Evolutionary conservation across 2,888 invertebrate species (phyloP).

Genomic region (Arge pagana): DNA sequence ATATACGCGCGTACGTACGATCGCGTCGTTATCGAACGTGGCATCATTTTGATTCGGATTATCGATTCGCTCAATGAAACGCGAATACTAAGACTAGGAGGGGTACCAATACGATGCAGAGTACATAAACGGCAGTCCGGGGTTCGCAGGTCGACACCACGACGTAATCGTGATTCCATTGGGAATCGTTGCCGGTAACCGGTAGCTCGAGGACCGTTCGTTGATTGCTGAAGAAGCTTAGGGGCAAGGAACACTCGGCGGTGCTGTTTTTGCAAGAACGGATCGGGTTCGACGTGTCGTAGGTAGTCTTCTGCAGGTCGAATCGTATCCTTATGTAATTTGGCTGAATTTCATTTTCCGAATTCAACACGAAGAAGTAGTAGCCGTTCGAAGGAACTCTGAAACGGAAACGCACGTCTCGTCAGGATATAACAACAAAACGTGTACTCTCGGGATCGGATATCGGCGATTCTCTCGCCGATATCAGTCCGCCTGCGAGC

Average conservation of each 20-base stretch:
- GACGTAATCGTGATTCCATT: constrained; percentile 76
- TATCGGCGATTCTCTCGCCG: too few species aligned
- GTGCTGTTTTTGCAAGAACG: constrained; percentile 69
- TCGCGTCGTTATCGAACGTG: too few species aligned
- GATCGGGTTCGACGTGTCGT: constrained; percentile 68
- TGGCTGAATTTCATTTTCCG: constrained; percentile 76
- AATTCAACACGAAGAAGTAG: constrained; percentile 83
- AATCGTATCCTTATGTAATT: constrained; percentile 74
- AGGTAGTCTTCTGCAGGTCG: constrained; percentile 71
- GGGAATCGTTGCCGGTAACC: constrained; percentile 65
- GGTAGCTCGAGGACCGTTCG: constrained; percentile 74
- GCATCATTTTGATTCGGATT: neutral
- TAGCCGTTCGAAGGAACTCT: constrained; percentile 77
- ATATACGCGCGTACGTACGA: too few species aligned
- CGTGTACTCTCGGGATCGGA: too few species aligned
- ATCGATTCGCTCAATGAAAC: constrained; percentile 72
- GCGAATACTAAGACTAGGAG: constrained; percentile 73
- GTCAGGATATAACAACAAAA: too few species aligned
- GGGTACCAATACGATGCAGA: constrained; percentile 74
- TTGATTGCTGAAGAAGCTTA: constrained; percentile 72
- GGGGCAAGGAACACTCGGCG: constrained; percentile 65
- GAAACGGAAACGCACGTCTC: constrained; percentile 37
- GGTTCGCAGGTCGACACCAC: constrained; percentile 77
- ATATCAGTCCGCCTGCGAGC: too few species aligned
- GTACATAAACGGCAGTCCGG: constrained; percentile 70